Base-by-base conservation (phyloP, 2,888 invertebrate genomes). In the Laothoe populi region DNA sequence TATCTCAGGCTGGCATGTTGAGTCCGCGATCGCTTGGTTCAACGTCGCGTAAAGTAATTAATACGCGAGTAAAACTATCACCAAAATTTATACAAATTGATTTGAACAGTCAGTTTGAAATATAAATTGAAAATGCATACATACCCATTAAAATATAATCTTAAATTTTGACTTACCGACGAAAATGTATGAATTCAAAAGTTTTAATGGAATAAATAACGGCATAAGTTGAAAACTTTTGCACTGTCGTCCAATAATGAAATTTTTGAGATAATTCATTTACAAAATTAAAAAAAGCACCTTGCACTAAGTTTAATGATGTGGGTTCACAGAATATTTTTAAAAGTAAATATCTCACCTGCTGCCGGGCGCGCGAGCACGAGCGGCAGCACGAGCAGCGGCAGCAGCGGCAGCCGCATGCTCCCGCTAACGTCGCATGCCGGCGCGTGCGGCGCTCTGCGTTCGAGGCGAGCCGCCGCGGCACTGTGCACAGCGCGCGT, bases 361-460 rank as follows among this genome's bases (percentile, higher is more conserved):
- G 89, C 86, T 81, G 89, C 89, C 84, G 90, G 90, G 82, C 86
- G 87, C 85, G 85, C 87, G 75, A 91, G 88, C 83, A 90, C 83
- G 84, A 92, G 88, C 86, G 88, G 88, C 88, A 90, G 86, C 85
- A 89, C 85, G 79, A 90, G 85, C 81, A 91, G 87, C 86, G 90
- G 90, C 88, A 90, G 88, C 84, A 90, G 79, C 76, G 87, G 88
- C 87, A 89, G 87, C 87, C 89, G 92, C 92, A 92, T 91, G 88
- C 88, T 87, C 86, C 77, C 77, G 81, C 84, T 88, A 87, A 80
- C 84, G 87, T 78, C 78, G 87, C 91, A 90, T 90, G 85, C 79
- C 86, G 87, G 88, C 86, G 86, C 86, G 81, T 77, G 84, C 82
- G 82, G 79, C 79, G 83, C 80, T 75, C 76, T 79, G 79, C 82